These are phyloP conservation scores for Nineta flava DNA, from an alignment of 2,888 invertebrate species.

Conservation along the genomic window DNA sequence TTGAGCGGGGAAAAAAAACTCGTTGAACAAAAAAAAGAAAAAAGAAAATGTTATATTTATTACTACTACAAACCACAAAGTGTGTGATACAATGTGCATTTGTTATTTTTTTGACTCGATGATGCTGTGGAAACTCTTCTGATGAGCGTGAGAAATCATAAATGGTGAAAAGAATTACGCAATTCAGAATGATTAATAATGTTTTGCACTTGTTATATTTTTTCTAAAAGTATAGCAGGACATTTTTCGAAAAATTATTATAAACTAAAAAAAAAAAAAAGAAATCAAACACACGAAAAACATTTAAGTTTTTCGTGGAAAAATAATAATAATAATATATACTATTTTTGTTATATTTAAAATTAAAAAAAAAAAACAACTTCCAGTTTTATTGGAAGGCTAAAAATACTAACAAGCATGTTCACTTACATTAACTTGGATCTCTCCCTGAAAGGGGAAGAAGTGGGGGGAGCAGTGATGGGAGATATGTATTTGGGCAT, in stretches of 20 bases:
- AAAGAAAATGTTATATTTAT: too few species aligned
- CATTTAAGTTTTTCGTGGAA: slow-evolving; percentile 8
- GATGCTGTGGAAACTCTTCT: too few species aligned
- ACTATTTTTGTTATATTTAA: slow-evolving; percentile 15
- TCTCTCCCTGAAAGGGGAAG: too few species aligned
- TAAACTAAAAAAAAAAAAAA: neutral
- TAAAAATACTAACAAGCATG: neutral
- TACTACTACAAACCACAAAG: neutral
- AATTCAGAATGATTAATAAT: too few species aligned
- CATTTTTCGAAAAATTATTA: neutral
- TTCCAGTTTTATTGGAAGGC: slow-evolving; percentile 33
- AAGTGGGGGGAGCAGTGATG: slow-evolving; percentile 1
- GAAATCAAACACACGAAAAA: slow-evolving; percentile 3
- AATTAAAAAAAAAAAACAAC: slow-evolving; percentile 4
- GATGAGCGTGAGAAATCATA: too few species aligned
- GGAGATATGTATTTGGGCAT: neutral
- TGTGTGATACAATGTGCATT: neutral
- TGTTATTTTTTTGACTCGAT: neutral
- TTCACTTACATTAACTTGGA: too few species aligned
- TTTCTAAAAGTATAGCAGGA: neutral
- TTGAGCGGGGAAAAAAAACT: too few species aligned
- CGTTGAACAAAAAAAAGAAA: too few species aligned
- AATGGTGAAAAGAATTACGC: neutral
- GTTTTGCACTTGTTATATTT: slow-evolving; percentile 4
- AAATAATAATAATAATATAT: slow-evolving; percentile 17